Evolutionary conservation across 2,797 vertebrate genomes (phyloP).

Genomic region (Chaetophractus vellerosus): DNA sequence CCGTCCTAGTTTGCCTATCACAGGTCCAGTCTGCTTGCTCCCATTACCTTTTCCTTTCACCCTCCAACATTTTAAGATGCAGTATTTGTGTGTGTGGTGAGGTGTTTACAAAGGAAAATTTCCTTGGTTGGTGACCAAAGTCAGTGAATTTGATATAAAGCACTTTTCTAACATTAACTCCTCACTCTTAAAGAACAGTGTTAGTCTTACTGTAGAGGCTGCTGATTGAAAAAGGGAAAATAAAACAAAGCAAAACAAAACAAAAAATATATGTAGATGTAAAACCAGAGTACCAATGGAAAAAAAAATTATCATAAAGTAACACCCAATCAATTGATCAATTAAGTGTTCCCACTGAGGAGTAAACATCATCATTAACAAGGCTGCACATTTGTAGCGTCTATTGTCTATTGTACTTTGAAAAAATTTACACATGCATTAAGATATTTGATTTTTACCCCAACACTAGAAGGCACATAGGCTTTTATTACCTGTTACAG

Average conservation of each 20-base stretch:
- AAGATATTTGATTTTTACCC: constrained; percentile 10
- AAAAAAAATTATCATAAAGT: background rate
- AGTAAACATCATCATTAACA: background rate
- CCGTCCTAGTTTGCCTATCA: background rate
- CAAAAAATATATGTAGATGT: background rate
- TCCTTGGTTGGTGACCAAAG: background rate
- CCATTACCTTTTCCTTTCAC: background rate
- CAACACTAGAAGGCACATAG: background rate
- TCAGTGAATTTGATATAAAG: background rate
- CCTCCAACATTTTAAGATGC: background rate
- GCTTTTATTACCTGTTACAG: background rate
- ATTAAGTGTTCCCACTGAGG: background rate
- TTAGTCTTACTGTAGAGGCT: background rate
- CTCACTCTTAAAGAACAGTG: background rate
- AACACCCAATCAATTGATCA: background rate
- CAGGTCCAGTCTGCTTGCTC: background rate
- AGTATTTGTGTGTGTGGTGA: no score
- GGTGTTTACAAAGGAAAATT: background rate
- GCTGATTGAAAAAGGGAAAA: background rate
- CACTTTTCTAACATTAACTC: background rate
- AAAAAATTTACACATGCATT: background rate
- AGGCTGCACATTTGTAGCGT: background rate
- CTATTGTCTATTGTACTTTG: background rate
- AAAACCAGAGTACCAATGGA: background rate
- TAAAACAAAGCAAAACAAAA: background rate